Evolutionary conservation across 1,140 invertebrate genomes (phyloP).

Genomic region (Calephelis nemesis): DNA sequence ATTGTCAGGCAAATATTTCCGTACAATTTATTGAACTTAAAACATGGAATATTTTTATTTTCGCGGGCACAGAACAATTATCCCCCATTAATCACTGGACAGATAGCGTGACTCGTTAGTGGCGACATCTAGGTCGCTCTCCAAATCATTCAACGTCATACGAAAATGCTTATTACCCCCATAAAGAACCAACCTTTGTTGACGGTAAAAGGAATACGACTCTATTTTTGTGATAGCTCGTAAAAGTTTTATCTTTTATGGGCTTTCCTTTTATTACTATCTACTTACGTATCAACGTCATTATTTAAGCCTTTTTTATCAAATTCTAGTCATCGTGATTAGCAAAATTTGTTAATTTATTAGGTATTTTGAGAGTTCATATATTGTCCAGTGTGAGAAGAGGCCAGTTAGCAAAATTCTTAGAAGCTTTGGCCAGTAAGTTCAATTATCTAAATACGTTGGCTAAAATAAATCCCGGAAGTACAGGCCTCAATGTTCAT

Average conservation of each 20-base stretch:
- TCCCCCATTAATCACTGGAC: conserved; percentile 25
- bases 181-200: conserved; percentile 9
- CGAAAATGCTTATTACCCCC: conserved; percentile 19
- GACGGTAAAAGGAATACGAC: conserved; percentile 7
- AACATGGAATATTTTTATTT: neutral
- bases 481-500: too few relatives aligned
- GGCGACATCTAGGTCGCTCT: conserved; percentile 24
- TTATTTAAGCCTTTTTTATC: too few relatives aligned
- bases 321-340: too few relatives aligned
- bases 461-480: too few relatives aligned
- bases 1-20: neutral
- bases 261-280: conserved; percentile 1
- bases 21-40: conserved; percentile 1
- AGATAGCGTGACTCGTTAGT: conserved; percentile 25
- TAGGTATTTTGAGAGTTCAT: too few relatives aligned
- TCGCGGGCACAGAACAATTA: conserved; percentile 23
- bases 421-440: too few relatives aligned
- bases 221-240: conserved; percentile 5
- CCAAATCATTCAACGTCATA: conserved; percentile 26
- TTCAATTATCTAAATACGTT: too few relatives aligned
- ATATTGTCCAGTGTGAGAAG: too few relatives aligned
- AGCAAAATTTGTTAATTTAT: too few relatives aligned
- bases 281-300: neutral
- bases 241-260: conserved; percentile 11
- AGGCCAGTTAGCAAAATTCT: too few relatives aligned